Conservation (phyloP, 1,140 invertebrate genomes). For the Brachystomella parvula region DNA sequence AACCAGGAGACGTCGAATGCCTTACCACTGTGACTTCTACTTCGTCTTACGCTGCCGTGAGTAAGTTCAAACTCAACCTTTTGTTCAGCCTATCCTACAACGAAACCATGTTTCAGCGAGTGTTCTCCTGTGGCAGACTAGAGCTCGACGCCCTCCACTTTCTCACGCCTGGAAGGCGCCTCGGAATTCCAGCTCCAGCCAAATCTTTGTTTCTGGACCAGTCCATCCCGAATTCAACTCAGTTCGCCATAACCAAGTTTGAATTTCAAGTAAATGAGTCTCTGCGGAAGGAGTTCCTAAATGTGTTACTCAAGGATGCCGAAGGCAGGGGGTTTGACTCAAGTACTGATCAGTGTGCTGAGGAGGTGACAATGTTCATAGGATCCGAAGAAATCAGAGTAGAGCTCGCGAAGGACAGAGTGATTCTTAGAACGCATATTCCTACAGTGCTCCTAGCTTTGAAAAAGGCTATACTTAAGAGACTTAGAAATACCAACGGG, state of each 20-base stretch:
- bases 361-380: not conserved
- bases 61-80: not conserved
- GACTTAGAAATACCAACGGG: not conserved
- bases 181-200: not conserved
- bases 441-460: not conserved
- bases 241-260: not conserved
- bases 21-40: not conserved
- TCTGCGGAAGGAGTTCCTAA: not conserved
- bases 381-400: not conserved
- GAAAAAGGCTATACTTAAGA: not conserved
- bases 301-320: not conserved
- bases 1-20: not conserved
- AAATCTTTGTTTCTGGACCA: too few species aligned
- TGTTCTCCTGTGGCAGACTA: not conserved
- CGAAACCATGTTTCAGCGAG: not conserved
- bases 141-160: not conserved
- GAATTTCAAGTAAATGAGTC: not conserved
- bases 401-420: not conserved
- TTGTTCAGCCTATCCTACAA: not conserved
- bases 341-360: conserved; percentile 1
- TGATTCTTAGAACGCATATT: not conserved
- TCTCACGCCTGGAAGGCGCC: not conserved
- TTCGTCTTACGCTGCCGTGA: not conserved
- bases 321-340: not conserved
- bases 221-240: too few species aligned